Conservation (phyloP, 2,797 vertebrate genomes). For the Characodon lateralis region DNA sequence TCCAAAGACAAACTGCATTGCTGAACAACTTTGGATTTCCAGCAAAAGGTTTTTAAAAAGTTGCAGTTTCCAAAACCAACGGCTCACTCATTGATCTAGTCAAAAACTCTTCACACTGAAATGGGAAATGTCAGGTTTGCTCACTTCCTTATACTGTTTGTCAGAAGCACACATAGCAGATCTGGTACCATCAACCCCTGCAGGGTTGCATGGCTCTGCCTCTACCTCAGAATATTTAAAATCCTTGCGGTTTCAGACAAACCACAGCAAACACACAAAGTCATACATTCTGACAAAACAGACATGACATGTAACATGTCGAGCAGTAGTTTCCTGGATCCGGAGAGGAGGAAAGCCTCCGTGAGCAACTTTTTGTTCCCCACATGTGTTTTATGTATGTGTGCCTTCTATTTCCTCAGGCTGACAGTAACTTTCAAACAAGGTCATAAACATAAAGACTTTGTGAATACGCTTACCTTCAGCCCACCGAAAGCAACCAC, state of each 20-base stretch:
- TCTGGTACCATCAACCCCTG: constrained; percentile 1
- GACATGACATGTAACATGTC: constrained; percentile 51
- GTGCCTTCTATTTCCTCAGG: constrained; percentile 66
- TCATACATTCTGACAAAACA: constrained; percentile 39
- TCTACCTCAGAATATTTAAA: constrained; percentile 44
- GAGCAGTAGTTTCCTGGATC: constrained; percentile 52
- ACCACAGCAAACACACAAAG: constrained; percentile 36
- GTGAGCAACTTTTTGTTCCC: constrained; percentile 29
- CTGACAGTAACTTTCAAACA: constrained; percentile 71
- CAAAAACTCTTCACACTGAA: constrained; percentile 22
- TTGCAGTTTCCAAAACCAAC: neutral
- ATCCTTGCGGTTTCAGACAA: constrained; percentile 34
- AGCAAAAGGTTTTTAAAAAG: neutral
- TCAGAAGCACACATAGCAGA: constrained; percentile 5
- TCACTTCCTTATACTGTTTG: constrained; percentile 45
- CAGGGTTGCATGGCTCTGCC: constrained; percentile 18
- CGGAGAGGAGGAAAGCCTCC: constrained; percentile 27
- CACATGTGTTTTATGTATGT: constrained; percentile 42
- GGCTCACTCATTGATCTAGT: constrained; percentile 1
- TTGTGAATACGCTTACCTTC: constrained; percentile 72
- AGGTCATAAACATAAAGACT: constrained; percentile 53
- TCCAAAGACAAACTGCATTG: neutral
- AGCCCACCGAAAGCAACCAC: constrained; percentile 31
- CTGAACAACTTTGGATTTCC: neutral
- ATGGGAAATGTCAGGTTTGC: constrained; percentile 29